Evolutionary conservation across 2,797 vertebrate genomes (phyloP).

Genomic region (Lycodopsis pacificus): DNA sequence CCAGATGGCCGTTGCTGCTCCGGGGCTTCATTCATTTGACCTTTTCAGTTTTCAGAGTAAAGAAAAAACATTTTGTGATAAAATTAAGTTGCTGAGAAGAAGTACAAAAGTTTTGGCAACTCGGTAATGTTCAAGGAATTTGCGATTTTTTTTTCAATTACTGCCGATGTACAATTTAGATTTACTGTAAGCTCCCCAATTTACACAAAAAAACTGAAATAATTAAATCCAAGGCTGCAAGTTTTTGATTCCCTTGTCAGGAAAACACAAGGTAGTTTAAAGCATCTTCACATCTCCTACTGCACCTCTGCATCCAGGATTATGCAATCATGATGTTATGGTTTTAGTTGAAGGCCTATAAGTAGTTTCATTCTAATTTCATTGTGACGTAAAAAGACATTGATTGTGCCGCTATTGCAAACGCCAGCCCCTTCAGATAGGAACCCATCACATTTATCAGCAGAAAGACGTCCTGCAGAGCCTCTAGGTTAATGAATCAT

Average conservation of each 20-base stretch:
- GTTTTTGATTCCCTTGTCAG: neutral
- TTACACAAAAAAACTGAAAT: neutral
- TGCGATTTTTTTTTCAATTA: neutral
- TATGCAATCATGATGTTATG: neutral
- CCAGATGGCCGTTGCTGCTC: slow-evolving; percentile 64
- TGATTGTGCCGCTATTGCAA: neutral
- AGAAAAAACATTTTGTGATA: slow-evolving; percentile 3
- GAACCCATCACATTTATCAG: slow-evolving; percentile 28
- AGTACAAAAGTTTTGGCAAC: neutral
- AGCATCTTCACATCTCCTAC: neutral
- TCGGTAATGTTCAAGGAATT: neutral
- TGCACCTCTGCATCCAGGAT: neutral
- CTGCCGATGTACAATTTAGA: neutral
- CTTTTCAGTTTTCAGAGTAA: slow-evolving; percentile 34
- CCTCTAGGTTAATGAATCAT: slow-evolving; percentile 34
- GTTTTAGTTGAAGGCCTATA: neutral
- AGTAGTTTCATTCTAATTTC: neutral
- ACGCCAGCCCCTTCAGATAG: slow-evolving; percentile 6
- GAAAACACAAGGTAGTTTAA: neutral
- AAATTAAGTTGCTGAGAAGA: slow-evolving; percentile 22
- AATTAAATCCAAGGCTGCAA: neutral
- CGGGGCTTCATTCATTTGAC: slow-evolving; percentile 51
- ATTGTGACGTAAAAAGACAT: neutral
- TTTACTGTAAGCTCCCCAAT: neutral
- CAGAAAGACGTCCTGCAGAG: neutral